phyloP scores from a whole-genome alignment of 2,113 vertebrate genomes.

The Fukomys damarensis region DNA sequence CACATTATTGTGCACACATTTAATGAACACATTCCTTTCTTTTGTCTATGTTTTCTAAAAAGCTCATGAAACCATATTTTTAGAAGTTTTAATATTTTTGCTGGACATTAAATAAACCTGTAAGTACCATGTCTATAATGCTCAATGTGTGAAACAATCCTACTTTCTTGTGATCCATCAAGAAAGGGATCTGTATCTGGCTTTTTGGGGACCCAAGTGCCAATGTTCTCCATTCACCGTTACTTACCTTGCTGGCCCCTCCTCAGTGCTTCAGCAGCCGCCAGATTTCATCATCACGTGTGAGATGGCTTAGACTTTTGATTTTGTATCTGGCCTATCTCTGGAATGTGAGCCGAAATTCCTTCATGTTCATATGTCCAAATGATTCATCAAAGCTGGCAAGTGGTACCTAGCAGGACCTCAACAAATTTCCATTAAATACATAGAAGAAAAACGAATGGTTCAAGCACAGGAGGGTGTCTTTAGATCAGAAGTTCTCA shows the following conservation, averaged over 20 bases:
- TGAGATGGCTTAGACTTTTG: background rate
- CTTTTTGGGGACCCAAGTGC: background rate
- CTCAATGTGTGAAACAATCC: background rate
- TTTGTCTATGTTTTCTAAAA: background rate
- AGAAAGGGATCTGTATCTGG: background rate
- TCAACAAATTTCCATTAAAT: background rate
- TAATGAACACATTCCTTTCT: background rate
- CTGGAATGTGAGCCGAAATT: background rate
- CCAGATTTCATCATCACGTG: accelerated
- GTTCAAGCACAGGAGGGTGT: background rate
- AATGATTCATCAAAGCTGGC: background rate
- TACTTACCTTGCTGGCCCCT: background rate
- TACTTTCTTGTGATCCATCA: background rate
- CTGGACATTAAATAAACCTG: background rate
- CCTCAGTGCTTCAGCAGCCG: background rate
- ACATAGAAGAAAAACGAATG: background rate
- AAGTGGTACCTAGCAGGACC: background rate
- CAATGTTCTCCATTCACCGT: background rate
- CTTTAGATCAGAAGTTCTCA: background rate
- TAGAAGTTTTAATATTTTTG: background rate
- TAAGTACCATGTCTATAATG: background rate
- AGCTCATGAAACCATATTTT: background rate
- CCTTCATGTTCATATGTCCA: background rate
- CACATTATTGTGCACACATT: background rate
- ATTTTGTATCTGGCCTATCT: background rate